A percentile compares a stretch with the other conserved stretches of the same genome.
These are phyloP conservation scores for Drosophila trapezifrons DNA, from an alignment of 1,140 invertebrate genomes.

Conservation along the genomic window DNA sequence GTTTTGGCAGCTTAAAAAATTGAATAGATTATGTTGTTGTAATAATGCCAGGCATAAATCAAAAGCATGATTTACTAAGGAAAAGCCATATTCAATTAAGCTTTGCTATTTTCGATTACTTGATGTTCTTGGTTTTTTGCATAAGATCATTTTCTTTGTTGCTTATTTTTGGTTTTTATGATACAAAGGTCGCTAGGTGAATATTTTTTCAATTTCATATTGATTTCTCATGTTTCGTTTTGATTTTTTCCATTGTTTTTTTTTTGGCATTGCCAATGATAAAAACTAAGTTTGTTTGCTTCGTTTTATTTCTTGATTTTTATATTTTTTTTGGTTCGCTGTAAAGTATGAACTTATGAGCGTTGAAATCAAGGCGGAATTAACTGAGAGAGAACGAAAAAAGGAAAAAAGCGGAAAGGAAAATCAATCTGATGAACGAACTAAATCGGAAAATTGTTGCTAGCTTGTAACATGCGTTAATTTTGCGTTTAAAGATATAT, in stretches of 20 bases:
- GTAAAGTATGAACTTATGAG: constrained; percentile 68
- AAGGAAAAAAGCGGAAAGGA: constrained; percentile 35
- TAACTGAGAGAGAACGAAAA: constrained; percentile 32
- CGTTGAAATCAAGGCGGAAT: constrained; percentile 46
- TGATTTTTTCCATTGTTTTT: constrained; percentile 34
- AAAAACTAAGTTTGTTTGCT: constrained; percentile 16
- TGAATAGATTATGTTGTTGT: constrained; percentile 58
- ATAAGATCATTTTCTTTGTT: constrained; percentile 35
- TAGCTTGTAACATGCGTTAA: constrained; percentile 63
- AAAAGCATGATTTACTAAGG: constrained; percentile 78
- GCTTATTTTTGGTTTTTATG: constrained; percentile 40
- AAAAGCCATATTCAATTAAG: constrained; percentile 74
- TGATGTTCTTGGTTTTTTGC: constrained; percentile 20
- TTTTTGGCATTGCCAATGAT: constrained; percentile 51
- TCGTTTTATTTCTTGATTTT: constrained; percentile 16
- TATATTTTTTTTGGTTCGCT: constrained; percentile 30
- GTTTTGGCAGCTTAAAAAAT: constrained; percentile 54
- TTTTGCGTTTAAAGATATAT: constrained; percentile 53
- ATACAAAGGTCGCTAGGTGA: constrained; percentile 65
- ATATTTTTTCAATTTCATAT: constrained; percentile 55
- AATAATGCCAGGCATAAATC: constrained; percentile 77
- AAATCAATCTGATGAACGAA: constrained; percentile 46
- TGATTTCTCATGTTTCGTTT: constrained; percentile 33
- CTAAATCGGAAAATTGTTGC: constrained; percentile 47
- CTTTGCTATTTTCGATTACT: constrained; percentile 63